Evolutionary conservation across 2,888 invertebrate species (phyloP), one percentile per base, ranked within the genome.

Genomic region (Podabrus alpinus): DNA sequence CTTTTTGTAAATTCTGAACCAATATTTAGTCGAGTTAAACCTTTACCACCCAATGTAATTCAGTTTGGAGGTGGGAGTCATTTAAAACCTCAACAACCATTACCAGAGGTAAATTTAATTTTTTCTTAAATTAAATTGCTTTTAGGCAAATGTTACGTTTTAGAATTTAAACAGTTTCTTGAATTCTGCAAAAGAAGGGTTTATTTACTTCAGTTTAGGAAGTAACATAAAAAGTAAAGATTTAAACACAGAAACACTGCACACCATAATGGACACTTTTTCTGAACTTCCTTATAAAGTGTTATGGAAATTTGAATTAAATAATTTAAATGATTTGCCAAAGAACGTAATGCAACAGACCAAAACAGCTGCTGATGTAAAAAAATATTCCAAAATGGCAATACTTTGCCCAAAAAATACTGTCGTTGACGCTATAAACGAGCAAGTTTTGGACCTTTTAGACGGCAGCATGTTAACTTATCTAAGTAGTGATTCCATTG

Each of bases 241-340:
- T 1, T n/a, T 74, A 59, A 9, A 85, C 10, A 71, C 80, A 24
- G 77, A 84, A 11, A 83, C 82, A 15, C 66, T 83, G 4, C 77
- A 85, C 15, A 81, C 80, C 7, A 80, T 88, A 15, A 17, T 87
- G 5, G 80, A 83, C 13, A 85, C 85, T 5, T 87, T 89, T 72
- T 74, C 84, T 1, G 81, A 85, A 77, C 75, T 88, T 13, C 86
- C 87, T 3, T 87, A 88, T 75, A 85, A 84, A 71, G 83, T 89
- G 15, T 75, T 89, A 3, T 88, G 88, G 88, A 89, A 88, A 82
- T 87, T 84, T 80, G 88, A 88, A 21, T 7, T n/a, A 0, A 86
- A 86, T 15, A 66, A 80, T 21, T 68, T 86, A 29, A 80, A 82
- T 4, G 81, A 81, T 24, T 80, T 84, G 75, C 84, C 86, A 0